A percentile compares a stretch with the other conserved stretches of the same genome.
phyloP scores from a whole-genome alignment of 2,888 invertebrate genomes.

The Drosophila stalkeri region DNA sequence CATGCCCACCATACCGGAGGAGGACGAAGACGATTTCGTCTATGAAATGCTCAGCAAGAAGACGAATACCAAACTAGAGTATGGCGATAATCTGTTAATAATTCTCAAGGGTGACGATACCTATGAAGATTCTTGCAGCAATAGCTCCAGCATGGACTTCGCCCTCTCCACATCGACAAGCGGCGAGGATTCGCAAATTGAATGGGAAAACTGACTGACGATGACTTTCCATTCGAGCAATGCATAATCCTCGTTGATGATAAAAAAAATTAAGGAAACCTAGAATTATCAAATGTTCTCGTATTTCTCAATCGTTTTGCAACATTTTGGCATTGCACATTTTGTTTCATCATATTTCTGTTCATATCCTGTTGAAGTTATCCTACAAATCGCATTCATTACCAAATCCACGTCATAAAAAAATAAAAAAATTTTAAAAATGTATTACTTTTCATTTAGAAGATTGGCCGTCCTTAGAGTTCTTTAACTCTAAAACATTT shows the following conservation, averaged over 20 bases:
- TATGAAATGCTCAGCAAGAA: too few relatives aligned
- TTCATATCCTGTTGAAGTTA: not conserved
- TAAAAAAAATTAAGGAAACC: not conserved
- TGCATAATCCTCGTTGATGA: not conserved
- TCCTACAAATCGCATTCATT: not conserved
- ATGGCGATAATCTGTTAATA: not conserved
- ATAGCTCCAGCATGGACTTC: not conserved
- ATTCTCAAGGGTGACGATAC: not conserved
- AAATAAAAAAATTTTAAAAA: not conserved
- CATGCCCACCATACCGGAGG: slow-evolving; percentile 17
- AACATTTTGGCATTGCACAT: not conserved
- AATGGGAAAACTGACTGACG: not conserved
- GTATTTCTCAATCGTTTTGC: not conserved
- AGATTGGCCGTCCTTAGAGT: not conserved
- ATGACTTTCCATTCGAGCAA: not conserved
- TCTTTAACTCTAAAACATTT: not conserved
- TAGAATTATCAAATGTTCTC: not conserved
- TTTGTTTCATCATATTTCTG: not conserved
- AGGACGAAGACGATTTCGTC: not conserved
- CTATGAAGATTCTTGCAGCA: not conserved
- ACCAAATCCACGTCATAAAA: not conserved
- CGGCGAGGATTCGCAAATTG: not conserved
- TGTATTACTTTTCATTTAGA: not conserved
- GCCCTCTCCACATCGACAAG: not conserved
- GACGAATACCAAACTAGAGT: too few relatives aligned